Conservation (phyloP, 2,888 invertebrate genomes). For the Watsonalla cultraria region DNA sequence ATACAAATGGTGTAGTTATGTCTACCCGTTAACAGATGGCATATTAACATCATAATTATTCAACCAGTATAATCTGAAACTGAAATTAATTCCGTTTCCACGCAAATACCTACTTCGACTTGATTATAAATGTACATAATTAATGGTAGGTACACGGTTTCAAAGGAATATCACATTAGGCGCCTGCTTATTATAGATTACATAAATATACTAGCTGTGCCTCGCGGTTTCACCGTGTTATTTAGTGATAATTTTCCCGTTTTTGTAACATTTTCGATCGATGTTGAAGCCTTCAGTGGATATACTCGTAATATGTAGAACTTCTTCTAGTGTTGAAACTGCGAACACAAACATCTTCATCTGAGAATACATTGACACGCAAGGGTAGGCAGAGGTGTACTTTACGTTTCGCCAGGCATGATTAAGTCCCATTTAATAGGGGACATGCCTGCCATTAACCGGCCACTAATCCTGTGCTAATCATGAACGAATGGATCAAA, state of each 20-base stretch:
- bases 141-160: conserved; percentile 17
- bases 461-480: too few species aligned
- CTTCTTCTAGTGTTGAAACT: too few species aligned
- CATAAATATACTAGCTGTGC: not conserved
- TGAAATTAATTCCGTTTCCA: conserved; percentile 29
- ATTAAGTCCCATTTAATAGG: too few species aligned
- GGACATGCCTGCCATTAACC: too few species aligned
- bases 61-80: conserved; percentile 26
- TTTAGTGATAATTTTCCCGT: not conserved
- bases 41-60: conserved; percentile 26
- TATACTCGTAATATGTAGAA: too few species aligned
- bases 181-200: not conserved
- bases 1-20: not conserved
- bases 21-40: conserved; percentile 9
- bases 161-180: conserved; percentile 10
- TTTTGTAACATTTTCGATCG: too few species aligned
- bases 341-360: too few species aligned
- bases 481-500: too few species aligned
- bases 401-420: too few species aligned
- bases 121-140: conserved; percentile 47
- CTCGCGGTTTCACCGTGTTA: not conserved
- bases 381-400: too few species aligned
- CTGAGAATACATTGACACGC: too few species aligned
- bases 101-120: conserved; percentile 17
- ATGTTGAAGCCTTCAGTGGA: too few species aligned